Base-by-base conservation (phyloP, 1,140 invertebrate species). In the Chionoecetes opilio region DNA sequence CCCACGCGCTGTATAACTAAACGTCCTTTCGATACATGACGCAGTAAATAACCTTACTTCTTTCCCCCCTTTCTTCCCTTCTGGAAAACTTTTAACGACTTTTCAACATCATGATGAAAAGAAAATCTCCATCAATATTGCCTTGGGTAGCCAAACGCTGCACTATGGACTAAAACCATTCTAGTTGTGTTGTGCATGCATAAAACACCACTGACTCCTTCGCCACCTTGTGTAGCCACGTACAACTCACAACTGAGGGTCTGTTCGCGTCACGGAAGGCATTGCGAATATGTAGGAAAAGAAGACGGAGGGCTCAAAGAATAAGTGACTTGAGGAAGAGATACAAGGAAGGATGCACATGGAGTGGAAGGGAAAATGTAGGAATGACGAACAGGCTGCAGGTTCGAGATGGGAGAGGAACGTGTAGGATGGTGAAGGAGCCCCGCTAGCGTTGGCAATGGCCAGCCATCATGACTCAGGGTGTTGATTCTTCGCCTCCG, bases 391-490 rank as follows among this genome's bases (percentile, higher is more conserved):
- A 32, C 26, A 38, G 37, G 29, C 41, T 8, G 41, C 41, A 46
- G 41, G n/a, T 6, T 2, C 63, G 86, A 38, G 86, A 32, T n/a
- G 37, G 86, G 9, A 34, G 84, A 35, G 29, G 1, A 26, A 29
- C 84, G 84, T 86, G 86, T 8, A 21, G 86, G 35, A 88, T 75
- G 63, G 86, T 21, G 35, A 37, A 38, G 38, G 34, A 29, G 26
- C 86, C 26, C 86, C 26, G 86, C 35, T 88, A 86, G 32, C 35
- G 9, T 86, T 86, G 84, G 86, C 63, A 75, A 26, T 26, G 86
- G 35, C 38, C 86, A 14, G 26, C 32, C 86, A 29, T 88, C 86
- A 88, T 88, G 86, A 88, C 86, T 88, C 86, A 88, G 86, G 38
- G 86, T 21, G 38, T 14, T 37, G 26, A 8, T 37, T 35, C 86